Evolutionary conservation across 2,888 invertebrate species (phyloP).

Genomic region (Xanthia togata): DNA sequence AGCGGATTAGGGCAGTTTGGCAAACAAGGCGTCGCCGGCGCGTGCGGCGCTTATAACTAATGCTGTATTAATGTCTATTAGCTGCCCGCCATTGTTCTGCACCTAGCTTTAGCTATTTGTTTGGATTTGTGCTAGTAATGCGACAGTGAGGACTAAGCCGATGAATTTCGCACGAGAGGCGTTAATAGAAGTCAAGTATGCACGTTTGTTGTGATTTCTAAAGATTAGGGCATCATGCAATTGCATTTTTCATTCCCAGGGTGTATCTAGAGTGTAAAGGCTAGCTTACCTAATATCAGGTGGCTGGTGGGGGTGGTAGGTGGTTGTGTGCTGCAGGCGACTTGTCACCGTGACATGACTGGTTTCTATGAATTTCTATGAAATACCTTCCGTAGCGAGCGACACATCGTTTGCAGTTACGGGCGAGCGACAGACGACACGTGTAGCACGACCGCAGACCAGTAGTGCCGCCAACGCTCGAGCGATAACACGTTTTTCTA

Average conservation of each 20-base stretch:
- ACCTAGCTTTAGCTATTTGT: constrained; percentile 80
- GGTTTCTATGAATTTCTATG: too few species aligned
- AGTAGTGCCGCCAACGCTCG: too few species aligned
- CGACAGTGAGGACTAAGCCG: constrained; percentile 82
- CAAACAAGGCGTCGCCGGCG: constrained; percentile 89
- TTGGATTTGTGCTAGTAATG: constrained; percentile 84
- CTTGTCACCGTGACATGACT: too few species aligned
- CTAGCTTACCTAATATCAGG: too few species aligned
- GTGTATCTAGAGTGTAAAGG: too few species aligned
- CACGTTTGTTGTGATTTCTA: constrained; percentile 53
- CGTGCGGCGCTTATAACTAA: constrained; percentile 86
- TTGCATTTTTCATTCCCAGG: neutral
- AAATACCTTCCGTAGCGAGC: too few species aligned
- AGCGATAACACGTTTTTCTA: too few species aligned
- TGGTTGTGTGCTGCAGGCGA: too few species aligned
- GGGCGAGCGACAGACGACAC: too few species aligned
- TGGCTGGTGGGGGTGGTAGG: too few species aligned
- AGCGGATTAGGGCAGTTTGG: constrained; percentile 90
- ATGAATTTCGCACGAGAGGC: constrained; percentile 79
- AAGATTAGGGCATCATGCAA: constrained; percentile 38
- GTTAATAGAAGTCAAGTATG: constrained; percentile 71
- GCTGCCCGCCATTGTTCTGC: constrained; percentile 82
- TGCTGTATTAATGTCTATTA: constrained; percentile 90
- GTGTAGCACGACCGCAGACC: too few species aligned
- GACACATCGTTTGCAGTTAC: too few species aligned